These are phyloP conservation scores for Gryllus bimaculatus DNA, from an alignment of 1,140 invertebrate genomes.

Conservation along the genomic window DNA sequence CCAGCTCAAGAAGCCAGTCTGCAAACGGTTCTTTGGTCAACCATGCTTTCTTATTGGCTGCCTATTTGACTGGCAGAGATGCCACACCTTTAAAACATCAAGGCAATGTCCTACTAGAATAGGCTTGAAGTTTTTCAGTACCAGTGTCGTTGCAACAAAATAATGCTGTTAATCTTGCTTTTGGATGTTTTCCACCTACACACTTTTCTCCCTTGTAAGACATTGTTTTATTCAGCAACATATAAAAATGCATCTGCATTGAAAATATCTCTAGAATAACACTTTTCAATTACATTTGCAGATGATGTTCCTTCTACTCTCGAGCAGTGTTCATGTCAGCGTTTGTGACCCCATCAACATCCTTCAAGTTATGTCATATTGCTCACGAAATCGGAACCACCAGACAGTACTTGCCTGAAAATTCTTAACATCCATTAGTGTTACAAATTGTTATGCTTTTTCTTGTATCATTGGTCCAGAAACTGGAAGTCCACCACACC, in stretches of 20 bases:
- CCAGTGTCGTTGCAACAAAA: slow-evolving; percentile 26
- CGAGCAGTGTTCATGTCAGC: slow-evolving; percentile 3
- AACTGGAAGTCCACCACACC: slow-evolving; percentile 23
- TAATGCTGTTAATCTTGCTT: slow-evolving; percentile 30
- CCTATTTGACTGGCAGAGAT: too few species aligned
- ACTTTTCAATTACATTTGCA: background rate
- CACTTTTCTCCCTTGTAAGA: slow-evolving; percentile 27
- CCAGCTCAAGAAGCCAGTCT: too few species aligned
- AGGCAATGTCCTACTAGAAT: slow-evolving; percentile 33
- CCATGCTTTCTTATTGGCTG: too few species aligned
- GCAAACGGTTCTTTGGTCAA: too few species aligned
- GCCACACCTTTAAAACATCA: slow-evolving; percentile 29
- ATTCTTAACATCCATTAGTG: slow-evolving; percentile 24
- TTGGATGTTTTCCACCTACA: slow-evolving; percentile 29
- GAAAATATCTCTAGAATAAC: slow-evolving; percentile 27
- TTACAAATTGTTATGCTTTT: slow-evolving; percentile 30
- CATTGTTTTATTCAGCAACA: slow-evolving; percentile 27
- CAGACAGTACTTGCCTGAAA: slow-evolving; percentile 30
- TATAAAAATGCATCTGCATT: slow-evolving; percentile 31
- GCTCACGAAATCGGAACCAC: slow-evolving; percentile 20
- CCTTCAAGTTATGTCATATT: slow-evolving; percentile 13
- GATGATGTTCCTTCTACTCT: slow-evolving; percentile 12
- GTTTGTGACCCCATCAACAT: slow-evolving; percentile 9
- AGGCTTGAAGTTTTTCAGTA: slow-evolving; percentile 29
- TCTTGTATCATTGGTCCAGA: slow-evolving; percentile 31